Percentiles rank a stretch among this genome's conserved stretches.
Conservation (phyloP, 2,888 invertebrate genomes). For the Latheticus oryzae region DNA sequence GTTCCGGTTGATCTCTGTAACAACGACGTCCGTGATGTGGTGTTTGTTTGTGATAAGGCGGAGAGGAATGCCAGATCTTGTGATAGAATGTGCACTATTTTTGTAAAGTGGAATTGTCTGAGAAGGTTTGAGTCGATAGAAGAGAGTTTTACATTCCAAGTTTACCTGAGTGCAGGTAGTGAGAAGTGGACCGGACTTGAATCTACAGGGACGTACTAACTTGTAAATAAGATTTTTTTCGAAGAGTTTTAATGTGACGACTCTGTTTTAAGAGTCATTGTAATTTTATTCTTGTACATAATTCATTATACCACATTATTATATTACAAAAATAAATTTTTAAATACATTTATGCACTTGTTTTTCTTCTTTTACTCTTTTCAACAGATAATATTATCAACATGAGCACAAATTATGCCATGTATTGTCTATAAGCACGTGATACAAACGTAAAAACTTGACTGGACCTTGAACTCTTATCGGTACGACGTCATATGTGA, state of each 20-base stretch:
- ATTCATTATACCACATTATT: slow-evolving; percentile 55
- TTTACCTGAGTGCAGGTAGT: slow-evolving; percentile 46
- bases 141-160: slow-evolving; percentile 55
- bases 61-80: slow-evolving; percentile 52
- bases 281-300: slow-evolving; percentile 63
- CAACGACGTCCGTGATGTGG: slow-evolving; percentile 44
- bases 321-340: slow-evolving; percentile 61
- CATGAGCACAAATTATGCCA: too few species aligned
- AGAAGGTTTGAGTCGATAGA: slow-evolving; percentile 44
- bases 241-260: slow-evolving; percentile 13
- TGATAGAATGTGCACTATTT: slow-evolving; percentile 60
- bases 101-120: slow-evolving; percentile 51
- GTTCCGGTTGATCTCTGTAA: too few species aligned
- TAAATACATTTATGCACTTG: slow-evolving; percentile 47
- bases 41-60: slow-evolving; percentile 42
- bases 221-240: slow-evolving; percentile 49
- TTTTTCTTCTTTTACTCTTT: slow-evolving; percentile 7
- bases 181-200: slow-evolving; percentile 39
- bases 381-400: slow-evolving; percentile 1
- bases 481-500: too few species aligned
- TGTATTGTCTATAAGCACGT: too few species aligned
- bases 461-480: too few species aligned
- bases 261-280: slow-evolving; percentile 61
- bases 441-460: too few species aligned
- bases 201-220: slow-evolving; percentile 46